Evolutionary conservation across 2,113 vertebrate species (phyloP).

Genomic region (Nothoprocta pentlandii): DNA sequence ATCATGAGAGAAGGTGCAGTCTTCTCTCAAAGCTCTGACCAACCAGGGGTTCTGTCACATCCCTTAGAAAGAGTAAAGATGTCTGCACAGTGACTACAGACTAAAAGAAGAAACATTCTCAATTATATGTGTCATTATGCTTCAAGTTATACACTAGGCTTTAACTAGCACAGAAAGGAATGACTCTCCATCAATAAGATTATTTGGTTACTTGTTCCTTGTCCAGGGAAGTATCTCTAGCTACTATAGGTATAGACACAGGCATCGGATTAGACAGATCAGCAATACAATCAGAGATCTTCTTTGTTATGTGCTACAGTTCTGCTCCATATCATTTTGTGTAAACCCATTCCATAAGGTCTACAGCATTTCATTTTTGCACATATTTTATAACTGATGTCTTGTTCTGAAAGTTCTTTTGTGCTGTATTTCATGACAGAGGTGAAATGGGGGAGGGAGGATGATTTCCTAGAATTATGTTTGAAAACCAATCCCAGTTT

Average conservation of each 20-base stretch:
- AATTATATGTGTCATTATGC: neutral
- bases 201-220: neutral
- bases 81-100: neutral
- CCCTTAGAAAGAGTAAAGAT: neutral
- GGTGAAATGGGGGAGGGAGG: neutral
- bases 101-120: neutral
- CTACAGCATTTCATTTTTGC: neutral
- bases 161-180: neutral
- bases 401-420: conserved; percentile 1
- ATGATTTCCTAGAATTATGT: neutral
- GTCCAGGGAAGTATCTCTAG: neutral
- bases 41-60: neutral
- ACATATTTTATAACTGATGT: neutral
- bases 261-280: no score
- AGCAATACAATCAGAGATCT: neutral
- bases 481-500: neutral
- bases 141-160: neutral
- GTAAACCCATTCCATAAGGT: neutral
- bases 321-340: neutral
- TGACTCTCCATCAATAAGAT: neutral
- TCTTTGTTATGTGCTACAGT: neutral
- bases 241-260: neutral
- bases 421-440: neutral
- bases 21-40: neutral
- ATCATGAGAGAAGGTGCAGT: neutral